Base-by-base conservation (phyloP, 1,140 invertebrate genomes). In the Orchestia grillus region DNA sequence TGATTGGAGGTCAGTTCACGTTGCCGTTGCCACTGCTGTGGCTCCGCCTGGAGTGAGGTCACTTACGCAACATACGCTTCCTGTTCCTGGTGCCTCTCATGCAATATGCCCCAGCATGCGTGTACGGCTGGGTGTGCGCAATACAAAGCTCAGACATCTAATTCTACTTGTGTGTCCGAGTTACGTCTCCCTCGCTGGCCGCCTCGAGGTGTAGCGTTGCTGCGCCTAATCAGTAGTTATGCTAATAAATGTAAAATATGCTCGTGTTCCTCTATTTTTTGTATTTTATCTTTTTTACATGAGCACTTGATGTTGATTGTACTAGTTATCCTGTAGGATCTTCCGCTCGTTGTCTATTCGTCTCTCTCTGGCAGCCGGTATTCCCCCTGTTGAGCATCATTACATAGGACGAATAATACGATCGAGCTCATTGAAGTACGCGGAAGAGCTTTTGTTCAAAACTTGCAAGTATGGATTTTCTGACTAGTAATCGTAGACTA, bases 31-130 rank as follows among this genome's bases (percentile, higher is more conserved):
- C 47, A 53, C 47, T 77, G 62, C 62, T 28, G 28, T 15, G 62
- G 62, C 62, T 77, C 62, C 62, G 41, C 88, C 88, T 90, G 88
- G n/a, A 90, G 88, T 90, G 88, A 90, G 88, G 88, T 90, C 88
- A 90, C 88, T 44, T 90, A 90, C 41, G n/a, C 41, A 42, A 90
- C 43, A 42, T 28, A 19, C 62, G 43, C 43, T 90, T 90, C 88
- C 88, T 90, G 41, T 90, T 90, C 88, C 88, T 90, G 88, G 88
- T 90, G n/a, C 43, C 42, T 11, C 88, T 90, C 88, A 90, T 90
- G 41, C 43, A 90, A 43, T 90, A 90, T 90, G 88, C 88, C 43
- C 41, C 88, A 42, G 88, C 88, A 90, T 90, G 88, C 28, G 88
- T 36, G 41, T 77, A 77, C 15, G 11, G 62, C 28, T 77, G 62